Evolutionary conservation across 2,113 vertebrate genomes (phyloP), one percentile per base, ranked within the genome.

Genomic region (Thomomys bottae): DNA sequence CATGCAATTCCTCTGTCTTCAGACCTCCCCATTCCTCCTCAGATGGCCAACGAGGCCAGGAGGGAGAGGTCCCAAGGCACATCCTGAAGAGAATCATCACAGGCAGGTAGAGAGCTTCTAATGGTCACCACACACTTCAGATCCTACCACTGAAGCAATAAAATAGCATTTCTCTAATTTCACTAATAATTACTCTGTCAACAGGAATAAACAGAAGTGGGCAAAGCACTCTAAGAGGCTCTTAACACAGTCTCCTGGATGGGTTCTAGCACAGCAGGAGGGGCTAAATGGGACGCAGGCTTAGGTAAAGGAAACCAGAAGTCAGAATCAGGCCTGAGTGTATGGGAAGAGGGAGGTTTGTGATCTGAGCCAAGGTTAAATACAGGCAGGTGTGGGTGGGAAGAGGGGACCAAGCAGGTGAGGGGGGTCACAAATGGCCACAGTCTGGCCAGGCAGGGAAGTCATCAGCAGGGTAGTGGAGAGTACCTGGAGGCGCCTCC

Each of bases 401-500:
- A 73, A 93, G 79, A 83, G 72, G 93, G 91, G 89, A 79, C 87
- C 91, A 87, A 95, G 95, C 94, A 80, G 89, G 78, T 87, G 75
- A 38, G 85, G 87, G 77, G 71, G 91, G 88, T 80, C 89, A 91
- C 78, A 94, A 84, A 92, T 91, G 90, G 89, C 93, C 84, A 93
- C 73, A 66, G 26, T 92, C 91, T 86, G 89, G 91, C 94, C 14
- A 14, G 94, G 89, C 83, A 85, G 94, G 93, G 71, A 87, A 88
- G 85, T 95, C 81, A 94, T 93, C 95, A 84, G 93, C 88, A 83
- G 93, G 94, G 66, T 80, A 76, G 92, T 93, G 4, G 30, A 93
- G 88, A 96, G 93, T 94, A 94, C 96, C 95, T 95, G 92, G 78
- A 93, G 92, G 92, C 21, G 67, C 87, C 84, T 96, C 91, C 95